Base-by-base conservation (phyloP, 2,888 invertebrate genomes). In the Neria commutata region DNA sequence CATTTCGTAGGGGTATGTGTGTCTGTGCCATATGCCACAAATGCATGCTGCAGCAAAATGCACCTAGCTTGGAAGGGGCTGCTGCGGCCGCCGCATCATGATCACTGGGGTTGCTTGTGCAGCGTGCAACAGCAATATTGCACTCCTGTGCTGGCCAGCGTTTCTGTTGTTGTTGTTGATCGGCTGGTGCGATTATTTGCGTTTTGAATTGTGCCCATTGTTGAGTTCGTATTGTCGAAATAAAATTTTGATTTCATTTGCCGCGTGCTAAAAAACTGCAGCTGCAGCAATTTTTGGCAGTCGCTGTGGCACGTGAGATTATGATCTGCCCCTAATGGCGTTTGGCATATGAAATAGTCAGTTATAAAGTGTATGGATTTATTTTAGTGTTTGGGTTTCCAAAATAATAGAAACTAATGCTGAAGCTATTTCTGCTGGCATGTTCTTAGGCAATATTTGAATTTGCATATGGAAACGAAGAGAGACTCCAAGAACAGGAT, bases 41-140 rank as follows among this genome's bases (percentile, higher is more conserved):
- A 24, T 11, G 42, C 10, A 34, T 14, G 21, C 19, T 25, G 34
- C 34, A 16, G 11, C 19, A 25, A 49, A 51, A 51, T 63, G 66
- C 74, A 69, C 74, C 71, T 68, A 67, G 62, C 51, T 50, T 46
- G 50, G 57, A 52, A 52, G 62, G 57, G 62, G 45, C 48, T 56
- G 54, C 33, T 45, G 45, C 11, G 21, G 29, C 26, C 42, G 46
- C n/a, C n/a, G n/a, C n/a, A 25, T 46, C 54, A 54, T 33, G 33
- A 26, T 14, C 25, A 14, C n/a, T 42, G 53, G 66, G 66, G 66
- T 71, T 71, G 71, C 71, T 68, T 42, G 69, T 68, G 54, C n/a
- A n/a, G 61, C 58, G 65, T 54, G 53, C 60, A 67, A 57, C 37
- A 55, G 40, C 54, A 40, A 16, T n/a, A 40, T 40, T 46, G 2